Base-by-base conservation (phyloP, 2,113 vertebrate genomes). In the Falcunculus frontatus region DNA sequence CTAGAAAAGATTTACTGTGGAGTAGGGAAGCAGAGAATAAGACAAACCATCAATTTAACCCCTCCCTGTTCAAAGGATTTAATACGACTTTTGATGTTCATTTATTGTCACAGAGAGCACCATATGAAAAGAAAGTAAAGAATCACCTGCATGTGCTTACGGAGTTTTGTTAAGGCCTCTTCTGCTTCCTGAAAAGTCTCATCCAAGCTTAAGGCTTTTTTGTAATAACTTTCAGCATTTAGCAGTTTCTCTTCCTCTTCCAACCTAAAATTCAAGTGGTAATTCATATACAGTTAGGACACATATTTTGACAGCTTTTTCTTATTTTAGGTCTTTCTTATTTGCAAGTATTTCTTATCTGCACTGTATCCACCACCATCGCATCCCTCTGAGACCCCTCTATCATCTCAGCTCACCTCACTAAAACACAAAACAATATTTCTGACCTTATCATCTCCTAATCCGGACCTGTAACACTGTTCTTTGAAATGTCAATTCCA, bases 61-160 rank as follows among this genome's bases (percentile, higher is more conserved):
- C 27, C 72, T 63, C 29, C 68, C 41, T 57, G 23, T 65, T 83
- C 39, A 29, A 30, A 81, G 23, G 11, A 70, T 21, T 41, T 49
- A 35, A 7, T 11, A 32, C 0, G 5, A 64, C 16, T 78, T 90
- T 49, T 70, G 9, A 69, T 18, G 13, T 56, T 69, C 10, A 10
- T 11, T 64, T 78, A 20, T 16, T 67, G 39, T 37, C 70, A 67
- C 1, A 2, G 37, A 87, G 27, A 84, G 55, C 2, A 56, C 9
- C 32, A 26, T 22, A 76, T 49, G 96, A 96, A 96, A 96, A 98
- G 98, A 98, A 98, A 98, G 97, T 98, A 98, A 98, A 98, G 98
- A 98, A 99, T 99, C 99, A 99, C 99, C 99, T 99, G 99, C 98
- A 99, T 99, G 10, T 98, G 98, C 76, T 98, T 97, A 89, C 97